Evolutionary conservation across 2,113 vertebrate genomes (phyloP).

Genomic region (Microtus richardsoni): DNA sequence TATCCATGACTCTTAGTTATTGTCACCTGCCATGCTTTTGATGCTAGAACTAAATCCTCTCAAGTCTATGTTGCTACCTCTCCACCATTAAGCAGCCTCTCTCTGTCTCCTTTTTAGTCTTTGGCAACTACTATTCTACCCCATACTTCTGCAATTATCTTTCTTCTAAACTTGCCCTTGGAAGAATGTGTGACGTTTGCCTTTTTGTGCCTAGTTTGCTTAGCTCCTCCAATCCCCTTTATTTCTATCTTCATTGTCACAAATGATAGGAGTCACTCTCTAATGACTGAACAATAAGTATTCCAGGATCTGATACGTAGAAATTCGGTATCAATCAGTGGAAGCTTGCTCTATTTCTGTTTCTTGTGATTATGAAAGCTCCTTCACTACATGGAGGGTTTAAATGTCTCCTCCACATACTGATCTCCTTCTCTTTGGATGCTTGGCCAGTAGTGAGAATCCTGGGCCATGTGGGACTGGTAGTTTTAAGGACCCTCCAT

Average conservation of each 20-base stretch:
- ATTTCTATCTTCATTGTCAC: background rate
- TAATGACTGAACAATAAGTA: too few species aligned
- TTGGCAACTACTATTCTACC: background rate
- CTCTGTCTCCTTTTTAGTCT: background rate
- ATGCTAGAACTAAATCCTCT: background rate
- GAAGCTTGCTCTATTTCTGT: background rate
- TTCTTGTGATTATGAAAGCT: too few species aligned
- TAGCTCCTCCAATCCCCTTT: background rate
- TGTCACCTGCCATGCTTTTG: background rate
- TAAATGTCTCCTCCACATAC: too few species aligned
- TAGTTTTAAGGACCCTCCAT: too few species aligned
- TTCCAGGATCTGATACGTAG: background rate
- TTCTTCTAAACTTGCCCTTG: background rate
- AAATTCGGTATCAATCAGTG: too few species aligned
- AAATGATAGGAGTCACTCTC: too few species aligned
- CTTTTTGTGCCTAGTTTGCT: background rate
- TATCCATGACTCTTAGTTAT: background rate
- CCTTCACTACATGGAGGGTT: background rate
- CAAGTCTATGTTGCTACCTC: too few species aligned
- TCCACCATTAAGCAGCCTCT: background rate
- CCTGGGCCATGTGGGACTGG: background rate
- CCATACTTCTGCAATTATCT: too few species aligned
- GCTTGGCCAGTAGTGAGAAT: background rate
- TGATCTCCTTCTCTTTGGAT: background rate
- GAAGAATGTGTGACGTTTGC: background rate